Evolutionary conservation across 2,888 invertebrate species (phyloP).

Genomic region (Apoderus coryli): DNA sequence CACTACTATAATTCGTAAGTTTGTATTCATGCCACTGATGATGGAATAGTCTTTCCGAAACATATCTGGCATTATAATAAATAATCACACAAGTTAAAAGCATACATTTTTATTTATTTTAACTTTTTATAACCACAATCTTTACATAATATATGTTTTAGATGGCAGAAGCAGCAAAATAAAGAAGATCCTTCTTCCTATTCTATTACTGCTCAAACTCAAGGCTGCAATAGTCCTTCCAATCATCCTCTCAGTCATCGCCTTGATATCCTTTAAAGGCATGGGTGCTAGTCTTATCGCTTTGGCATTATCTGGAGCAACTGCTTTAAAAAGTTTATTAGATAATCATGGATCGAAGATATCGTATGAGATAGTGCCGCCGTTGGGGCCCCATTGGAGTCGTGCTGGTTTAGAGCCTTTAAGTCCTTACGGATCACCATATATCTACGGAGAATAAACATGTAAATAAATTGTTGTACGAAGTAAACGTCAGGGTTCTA

Average conservation of each 20-base stretch:
- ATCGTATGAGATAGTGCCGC: conserved; percentile 30
- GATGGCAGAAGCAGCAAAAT: conserved; percentile 44
- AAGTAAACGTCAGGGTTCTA: too few relatives aligned
- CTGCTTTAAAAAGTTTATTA: conserved; percentile 27
- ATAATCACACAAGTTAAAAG: too few relatives aligned
- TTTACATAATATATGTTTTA: conserved; percentile 25
- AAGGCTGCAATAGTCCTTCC: conserved; percentile 47
- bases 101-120: too few relatives aligned
- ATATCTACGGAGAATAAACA: too few relatives aligned
- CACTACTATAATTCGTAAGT: too few relatives aligned
- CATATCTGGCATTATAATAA: too few relatives aligned
- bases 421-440: too few relatives aligned
- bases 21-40: too few relatives aligned
- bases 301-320: conserved; percentile 40
- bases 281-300: conserved; percentile 46
- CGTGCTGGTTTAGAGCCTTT: conserved; percentile 7
- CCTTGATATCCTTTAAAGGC: conserved; percentile 50
- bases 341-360: conserved; percentile 25
- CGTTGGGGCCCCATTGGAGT: conserved; percentile 27
- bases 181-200: conserved; percentile 45
- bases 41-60: too few relatives aligned
- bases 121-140: background rate
- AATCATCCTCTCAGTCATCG: conserved; percentile 42
- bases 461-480: too few relatives aligned
- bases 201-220: conserved; percentile 44